Conservation (phyloP, 2,797 vertebrate species). For the Nannoperca obscura region DNA sequence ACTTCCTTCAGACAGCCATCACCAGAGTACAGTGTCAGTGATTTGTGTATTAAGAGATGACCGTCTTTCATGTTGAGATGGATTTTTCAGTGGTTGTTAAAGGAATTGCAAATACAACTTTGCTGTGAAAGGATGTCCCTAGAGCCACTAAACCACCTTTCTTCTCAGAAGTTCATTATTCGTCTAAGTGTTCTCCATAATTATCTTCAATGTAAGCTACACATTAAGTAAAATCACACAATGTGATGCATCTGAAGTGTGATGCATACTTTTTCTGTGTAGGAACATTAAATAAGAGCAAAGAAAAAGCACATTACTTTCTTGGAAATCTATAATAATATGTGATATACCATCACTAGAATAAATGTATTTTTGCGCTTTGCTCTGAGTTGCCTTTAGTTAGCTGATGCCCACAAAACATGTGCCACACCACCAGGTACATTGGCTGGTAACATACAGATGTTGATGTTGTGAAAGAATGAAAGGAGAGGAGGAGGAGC, state of each 20-base stretch:
- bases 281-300: neutral
- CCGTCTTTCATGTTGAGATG: slow-evolving; percentile 6
- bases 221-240: neutral
- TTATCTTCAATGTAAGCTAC: too few relatives aligned
- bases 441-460: too few relatives aligned
- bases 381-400: neutral
- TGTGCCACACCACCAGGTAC: neutral
- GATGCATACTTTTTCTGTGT: neutral
- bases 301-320: neutral
- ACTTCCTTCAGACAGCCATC: slow-evolving; percentile 19
- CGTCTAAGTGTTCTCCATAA: neutral
- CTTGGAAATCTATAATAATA: neutral
- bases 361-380: neutral
- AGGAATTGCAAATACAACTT: slow-evolving; percentile 5
- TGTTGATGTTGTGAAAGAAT: too few relatives aligned
- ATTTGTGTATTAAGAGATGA: neutral
- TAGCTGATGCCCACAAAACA: neutral
- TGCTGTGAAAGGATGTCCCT: neutral
- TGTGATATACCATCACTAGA: neutral
- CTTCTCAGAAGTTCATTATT: neutral
- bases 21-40: neutral
- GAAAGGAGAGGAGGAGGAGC: neutral
- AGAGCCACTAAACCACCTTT: neutral
- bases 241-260: neutral
- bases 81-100: slow-evolving; percentile 9